phyloP scores from a whole-genome alignment of 1,140 invertebrate genomes.

The Sipha flava region DNA sequence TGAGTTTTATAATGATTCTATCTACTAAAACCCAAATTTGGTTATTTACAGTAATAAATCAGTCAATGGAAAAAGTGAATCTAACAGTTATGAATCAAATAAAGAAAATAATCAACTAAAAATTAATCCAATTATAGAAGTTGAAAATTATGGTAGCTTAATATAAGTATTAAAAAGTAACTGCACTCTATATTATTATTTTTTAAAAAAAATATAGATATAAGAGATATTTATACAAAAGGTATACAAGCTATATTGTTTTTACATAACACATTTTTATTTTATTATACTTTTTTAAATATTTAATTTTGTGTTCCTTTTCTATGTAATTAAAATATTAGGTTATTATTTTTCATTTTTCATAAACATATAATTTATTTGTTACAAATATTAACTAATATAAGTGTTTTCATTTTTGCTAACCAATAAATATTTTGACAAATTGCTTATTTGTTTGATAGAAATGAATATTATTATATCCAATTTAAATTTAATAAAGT shows the following conservation, averaged over 20 bases:
- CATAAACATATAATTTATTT: not conserved
- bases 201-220: not conserved
- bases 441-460: not conserved
- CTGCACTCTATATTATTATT: not conserved
- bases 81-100: not conserved
- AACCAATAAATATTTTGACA: not conserved
- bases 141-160: conserved; percentile 11
- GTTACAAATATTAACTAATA: not conserved
- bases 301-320: conserved; percentile 4
- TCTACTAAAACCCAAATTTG: not conserved
- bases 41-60: conserved; percentile 9
- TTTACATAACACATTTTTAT: conserved; percentile 1
- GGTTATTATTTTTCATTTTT: not conserved
- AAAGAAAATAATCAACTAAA: conserved; percentile 13
- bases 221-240: not conserved
- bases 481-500: too few species aligned
- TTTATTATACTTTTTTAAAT: not conserved
- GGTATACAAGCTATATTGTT: not conserved
- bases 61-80: conserved; percentile 18
- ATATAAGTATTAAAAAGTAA: conserved; percentile 4
- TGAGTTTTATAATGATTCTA: too few species aligned
- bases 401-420: not conserved
- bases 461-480: not conserved
- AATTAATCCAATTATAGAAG: not conserved
- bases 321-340: not conserved